These are phyloP conservation scores for Blennius ocellaris DNA, from an alignment of 2,113 vertebrate species.

Conservation along the genomic window DNA sequence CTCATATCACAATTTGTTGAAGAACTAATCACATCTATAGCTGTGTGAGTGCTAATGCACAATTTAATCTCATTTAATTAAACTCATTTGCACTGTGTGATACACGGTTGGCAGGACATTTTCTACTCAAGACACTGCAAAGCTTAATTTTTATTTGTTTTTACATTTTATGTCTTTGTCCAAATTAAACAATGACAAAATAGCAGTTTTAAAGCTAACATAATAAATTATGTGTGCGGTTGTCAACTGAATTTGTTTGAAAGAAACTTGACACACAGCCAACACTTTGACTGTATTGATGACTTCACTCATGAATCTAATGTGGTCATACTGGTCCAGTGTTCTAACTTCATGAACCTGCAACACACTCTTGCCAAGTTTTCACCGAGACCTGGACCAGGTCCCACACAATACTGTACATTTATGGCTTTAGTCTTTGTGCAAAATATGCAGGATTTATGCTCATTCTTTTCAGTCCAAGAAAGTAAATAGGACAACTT, in stretches of 20 bases:
- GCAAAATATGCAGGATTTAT: slow-evolving; percentile 42
- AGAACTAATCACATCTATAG: neutral
- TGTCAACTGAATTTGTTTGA: too few species aligned
- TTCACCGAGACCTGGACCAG: slow-evolving; percentile 8
- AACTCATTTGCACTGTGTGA: slow-evolving; percentile 3
- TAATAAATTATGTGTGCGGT: neutral
- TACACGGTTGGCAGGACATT: neutral
- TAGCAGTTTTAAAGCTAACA: neutral
- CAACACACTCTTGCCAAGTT: neutral
- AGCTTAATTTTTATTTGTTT: neutral
- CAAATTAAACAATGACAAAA: neutral
- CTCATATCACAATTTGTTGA: neutral
- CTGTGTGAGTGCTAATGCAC: neutral
- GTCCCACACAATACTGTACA: slow-evolving; percentile 20
- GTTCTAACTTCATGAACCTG: neutral
- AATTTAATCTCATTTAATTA: slow-evolving; percentile 30
- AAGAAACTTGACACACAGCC: neutral
- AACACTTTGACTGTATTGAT: neutral
- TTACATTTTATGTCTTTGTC: neutral
- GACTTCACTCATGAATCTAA: too few species aligned
- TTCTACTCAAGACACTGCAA: neutral
- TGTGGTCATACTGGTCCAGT: neutral
- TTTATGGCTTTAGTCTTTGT: slow-evolving; percentile 50
- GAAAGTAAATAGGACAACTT: slow-evolving; percentile 33
- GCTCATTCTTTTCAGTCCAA: slow-evolving; percentile 44